Evolutionary conservation across 2,797 vertebrate species (phyloP).

Genomic region (Bufotes viridis): DNA sequence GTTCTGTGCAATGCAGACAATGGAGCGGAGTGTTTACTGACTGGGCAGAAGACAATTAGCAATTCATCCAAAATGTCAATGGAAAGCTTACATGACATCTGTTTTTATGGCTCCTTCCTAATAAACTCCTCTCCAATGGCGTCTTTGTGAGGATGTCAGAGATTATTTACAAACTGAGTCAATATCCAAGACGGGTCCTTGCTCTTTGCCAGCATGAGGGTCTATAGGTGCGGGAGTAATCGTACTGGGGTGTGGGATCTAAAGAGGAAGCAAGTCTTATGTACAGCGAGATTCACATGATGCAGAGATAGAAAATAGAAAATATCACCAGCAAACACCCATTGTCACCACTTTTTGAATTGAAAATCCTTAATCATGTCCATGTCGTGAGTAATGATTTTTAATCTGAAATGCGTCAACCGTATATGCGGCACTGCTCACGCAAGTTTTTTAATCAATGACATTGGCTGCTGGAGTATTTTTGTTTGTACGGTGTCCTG

Average conservation of each 20-base stretch:
- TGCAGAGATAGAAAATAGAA: too few relatives aligned
- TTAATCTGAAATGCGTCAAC: too few relatives aligned
- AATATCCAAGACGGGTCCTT: conserved; percentile 67
- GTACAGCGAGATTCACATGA: neutral
- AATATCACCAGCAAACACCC: too few relatives aligned
- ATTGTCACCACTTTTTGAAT: too few relatives aligned
- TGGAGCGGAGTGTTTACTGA: conserved; percentile 73
- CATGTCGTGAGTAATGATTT: too few relatives aligned
- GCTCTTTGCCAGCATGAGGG: conserved; percentile 70
- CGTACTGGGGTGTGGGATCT: neutral
- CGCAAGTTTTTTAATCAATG: too few relatives aligned
- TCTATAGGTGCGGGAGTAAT: conserved; percentile 69
- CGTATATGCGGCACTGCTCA: too few relatives aligned
- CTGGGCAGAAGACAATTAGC: conserved; percentile 77
- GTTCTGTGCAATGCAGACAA: conserved; percentile 73
- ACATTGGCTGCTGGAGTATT: too few relatives aligned
- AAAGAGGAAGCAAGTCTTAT: neutral
- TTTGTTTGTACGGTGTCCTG: too few relatives aligned
- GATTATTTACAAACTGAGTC: conserved; percentile 78
- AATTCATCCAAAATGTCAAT: conserved; percentile 77
- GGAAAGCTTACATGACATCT: conserved; percentile 74
- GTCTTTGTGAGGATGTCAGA: conserved; percentile 76
- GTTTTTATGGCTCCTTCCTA: conserved; percentile 76
- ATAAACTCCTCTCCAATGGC: conserved; percentile 75
- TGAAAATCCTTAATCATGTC: too few relatives aligned